Base-by-base conservation (phyloP, 2,113 vertebrate genomes). In the Amazona guildingii region DNA sequence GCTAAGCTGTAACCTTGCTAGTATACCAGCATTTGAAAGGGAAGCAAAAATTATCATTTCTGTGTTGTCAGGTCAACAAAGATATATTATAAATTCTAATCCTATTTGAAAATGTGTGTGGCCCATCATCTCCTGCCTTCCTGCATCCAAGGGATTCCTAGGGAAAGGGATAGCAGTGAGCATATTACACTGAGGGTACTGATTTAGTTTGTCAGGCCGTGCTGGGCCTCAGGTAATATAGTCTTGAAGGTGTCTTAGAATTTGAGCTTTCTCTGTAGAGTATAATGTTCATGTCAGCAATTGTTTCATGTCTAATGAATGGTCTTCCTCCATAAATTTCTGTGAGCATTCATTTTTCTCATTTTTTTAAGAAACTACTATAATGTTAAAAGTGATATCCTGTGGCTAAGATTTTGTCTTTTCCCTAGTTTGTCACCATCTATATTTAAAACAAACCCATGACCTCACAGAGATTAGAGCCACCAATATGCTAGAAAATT, bases 101-200 rank as follows among this genome's bases (percentile, higher is more conserved):
- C 76, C 49, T 80, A 2, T 54, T 76, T 77, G 44, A 68, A 88
- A 75, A 46, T 48, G 0, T 41, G 5, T 29, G 25, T 43, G 17
- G 9, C 55, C 10, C 33, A 20, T 57, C 29, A 66, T 51, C 46
- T 82, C 29, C 35, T 87, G 39, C 43, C 27, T 81, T 84, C 28
- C 33, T 84, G 49, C 39, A 37, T 77, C 61, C 4, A 1, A 48
- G 33, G 54, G 15, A 18, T 77, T 10, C 10, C 5, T 57, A 21
- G 29, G 74, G 43, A 51, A 51, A 74, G 19, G 25, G 64, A 4
- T 15, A 86, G 46, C 41, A 72, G 24, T 31, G 55, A 78, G 44
- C 33, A 43, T 0, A 0, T 44, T 66, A 17, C 17, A 13, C 4
- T 20, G 31, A n/a, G 25, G n/a, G 18, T n/a, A 24, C 57, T 19